Conservation (phyloP, 2,888 invertebrate species). For the Lithophane socia region DNA sequence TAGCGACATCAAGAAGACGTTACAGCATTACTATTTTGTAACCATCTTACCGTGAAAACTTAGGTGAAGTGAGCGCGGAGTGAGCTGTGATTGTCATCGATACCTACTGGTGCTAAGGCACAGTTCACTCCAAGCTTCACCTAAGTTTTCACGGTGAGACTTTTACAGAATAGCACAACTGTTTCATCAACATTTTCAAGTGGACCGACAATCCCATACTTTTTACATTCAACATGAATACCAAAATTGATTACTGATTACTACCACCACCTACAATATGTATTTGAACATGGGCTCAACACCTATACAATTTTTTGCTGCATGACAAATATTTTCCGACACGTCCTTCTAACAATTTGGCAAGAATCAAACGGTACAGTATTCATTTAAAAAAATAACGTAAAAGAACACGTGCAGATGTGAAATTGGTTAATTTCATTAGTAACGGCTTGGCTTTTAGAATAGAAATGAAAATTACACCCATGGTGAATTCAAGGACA, state of each 20-base stretch:
- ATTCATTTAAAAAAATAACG: conserved; percentile 26
- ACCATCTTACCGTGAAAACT: too few species aligned
- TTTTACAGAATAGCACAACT: too few species aligned
- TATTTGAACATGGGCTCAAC: conserved; percentile 19
- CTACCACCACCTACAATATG: conserved; percentile 3
- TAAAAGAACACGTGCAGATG: conserved; percentile 50
- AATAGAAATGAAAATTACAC: conserved; percentile 42
- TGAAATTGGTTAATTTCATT: conserved; percentile 55
- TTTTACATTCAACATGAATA: neutral
- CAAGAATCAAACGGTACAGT: conserved; percentile 41
- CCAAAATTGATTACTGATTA: neutral
- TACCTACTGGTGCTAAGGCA: too few species aligned
- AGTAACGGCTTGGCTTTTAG: conserved; percentile 48
- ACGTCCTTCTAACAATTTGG: conserved; percentile 37
- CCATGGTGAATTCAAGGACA: conserved; percentile 57
- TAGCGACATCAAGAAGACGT: neutral
- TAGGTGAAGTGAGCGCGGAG: too few species aligned
- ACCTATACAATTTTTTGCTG: conserved; percentile 19
- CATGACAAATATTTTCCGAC: conserved; percentile 22
- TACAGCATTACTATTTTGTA: too few species aligned
- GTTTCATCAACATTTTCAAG: neutral
- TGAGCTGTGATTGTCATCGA: too few species aligned
- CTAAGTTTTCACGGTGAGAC: too few species aligned
- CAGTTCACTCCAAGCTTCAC: too few species aligned
- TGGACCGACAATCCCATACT: neutral